A percentile compares a stretch with the other conserved stretches of the same genome.
Evolutionary conservation across 2,113 vertebrate genomes (phyloP).

Genomic region (Verasper variegatus): DNA sequence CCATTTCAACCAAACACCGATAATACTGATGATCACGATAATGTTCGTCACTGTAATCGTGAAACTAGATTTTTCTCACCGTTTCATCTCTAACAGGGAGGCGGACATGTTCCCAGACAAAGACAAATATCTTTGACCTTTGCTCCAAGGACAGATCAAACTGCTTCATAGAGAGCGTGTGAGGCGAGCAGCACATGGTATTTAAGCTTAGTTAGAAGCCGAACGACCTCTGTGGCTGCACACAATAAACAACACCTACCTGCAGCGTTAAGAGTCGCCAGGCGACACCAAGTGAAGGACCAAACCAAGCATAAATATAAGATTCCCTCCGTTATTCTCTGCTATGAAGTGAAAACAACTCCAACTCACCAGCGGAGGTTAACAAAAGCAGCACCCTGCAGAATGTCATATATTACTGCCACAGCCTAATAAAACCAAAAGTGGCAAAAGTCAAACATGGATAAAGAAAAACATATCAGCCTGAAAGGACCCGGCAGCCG

Average conservation of each 20-base stretch:
- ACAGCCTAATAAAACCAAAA: conserved; percentile 44
- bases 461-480: conserved; percentile 44
- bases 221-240: conserved; percentile 39
- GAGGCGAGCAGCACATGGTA: conserved; percentile 12
- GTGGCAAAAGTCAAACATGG: conserved; percentile 48
- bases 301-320: conserved; percentile 4
- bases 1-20: no score
- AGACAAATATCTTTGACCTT: conserved; percentile 54
- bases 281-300: not conserved
- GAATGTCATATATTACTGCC: conserved; percentile 49
- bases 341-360: conserved; percentile 27
- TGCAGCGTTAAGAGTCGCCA: conserved; percentile 22
- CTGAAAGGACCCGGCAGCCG: conserved; percentile 16
- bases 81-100: conserved; percentile 8
- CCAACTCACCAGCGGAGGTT: conserved; percentile 4
- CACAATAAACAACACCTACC: conserved; percentile 58
- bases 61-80: no score
- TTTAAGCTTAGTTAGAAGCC: conserved; percentile 48
- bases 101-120: conserved; percentile 8
- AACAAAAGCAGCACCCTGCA: conserved; percentile 31
- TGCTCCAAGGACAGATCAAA: conserved; percentile 14
- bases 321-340: conserved; percentile 24
- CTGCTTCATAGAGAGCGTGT: conserved; percentile 23
- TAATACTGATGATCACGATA: no score
- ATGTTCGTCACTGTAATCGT: no score